These are phyloP conservation scores for Melanotaenia nigrans DNA, from an alignment of 2,797 vertebrate genomes.

Conservation along the genomic window DNA sequence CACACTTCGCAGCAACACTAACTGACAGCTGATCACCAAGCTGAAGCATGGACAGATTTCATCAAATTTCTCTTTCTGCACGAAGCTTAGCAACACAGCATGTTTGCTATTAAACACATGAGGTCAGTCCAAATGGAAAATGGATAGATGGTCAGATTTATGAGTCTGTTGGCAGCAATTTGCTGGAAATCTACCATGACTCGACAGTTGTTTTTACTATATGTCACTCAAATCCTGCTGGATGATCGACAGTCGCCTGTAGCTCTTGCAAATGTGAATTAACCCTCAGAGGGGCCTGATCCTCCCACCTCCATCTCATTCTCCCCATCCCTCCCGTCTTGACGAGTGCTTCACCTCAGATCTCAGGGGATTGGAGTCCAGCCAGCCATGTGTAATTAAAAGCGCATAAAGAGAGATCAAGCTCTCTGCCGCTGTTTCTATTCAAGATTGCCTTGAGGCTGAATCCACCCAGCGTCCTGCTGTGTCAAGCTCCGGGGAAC, in stretches of 20 bases:
- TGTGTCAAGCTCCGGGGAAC: constrained; percentile 48
- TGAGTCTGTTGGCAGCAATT: constrained; percentile 4
- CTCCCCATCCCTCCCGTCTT: constrained; percentile 32
- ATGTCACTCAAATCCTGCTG: constrained; percentile 31
- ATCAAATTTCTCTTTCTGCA: background rate
- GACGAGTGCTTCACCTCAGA: constrained; percentile 59
- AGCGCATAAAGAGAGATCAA: constrained; percentile 77
- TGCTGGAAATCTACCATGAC: background rate
- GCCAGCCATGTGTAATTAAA: constrained; percentile 79
- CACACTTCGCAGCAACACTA: constrained; percentile 13
- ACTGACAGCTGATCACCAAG: constrained; percentile 26
- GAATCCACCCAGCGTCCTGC: constrained; percentile 47
- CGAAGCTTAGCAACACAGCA: background rate
- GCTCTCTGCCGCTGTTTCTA: constrained; percentile 61
- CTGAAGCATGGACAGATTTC: constrained; percentile 25
- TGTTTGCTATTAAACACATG: background rate
- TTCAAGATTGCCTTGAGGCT: constrained; percentile 49
- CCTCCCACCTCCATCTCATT: constrained; percentile 22
- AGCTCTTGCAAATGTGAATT: constrained; percentile 60
- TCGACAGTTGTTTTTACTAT: constrained; percentile 42
- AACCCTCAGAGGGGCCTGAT: constrained; percentile 49
- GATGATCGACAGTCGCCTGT: constrained; percentile 64
- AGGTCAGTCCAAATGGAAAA: background rate
- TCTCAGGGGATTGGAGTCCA: constrained; percentile 68
- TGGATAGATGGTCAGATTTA: background rate